Evolutionary conservation across 2,113 vertebrate genomes (phyloP).

Genomic region (Lagenorhynchus albirostris): DNA sequence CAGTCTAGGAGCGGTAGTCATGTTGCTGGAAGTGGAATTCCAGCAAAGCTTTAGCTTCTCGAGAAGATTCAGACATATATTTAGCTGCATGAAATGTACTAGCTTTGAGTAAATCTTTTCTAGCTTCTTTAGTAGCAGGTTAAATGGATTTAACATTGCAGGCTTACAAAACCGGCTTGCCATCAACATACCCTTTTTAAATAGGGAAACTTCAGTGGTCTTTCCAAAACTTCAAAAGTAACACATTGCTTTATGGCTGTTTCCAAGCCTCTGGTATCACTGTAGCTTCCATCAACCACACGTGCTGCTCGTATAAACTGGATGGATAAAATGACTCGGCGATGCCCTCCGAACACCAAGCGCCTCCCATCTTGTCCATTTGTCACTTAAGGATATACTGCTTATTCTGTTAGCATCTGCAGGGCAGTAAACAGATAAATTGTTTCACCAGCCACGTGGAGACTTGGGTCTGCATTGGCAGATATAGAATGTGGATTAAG

Average conservation of each 20-base stretch:
- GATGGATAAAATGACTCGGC: constrained; percentile 88
- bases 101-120: constrained; percentile 80
- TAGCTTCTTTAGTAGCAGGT: constrained; percentile 81
- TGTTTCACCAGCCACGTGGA: constrained; percentile 85
- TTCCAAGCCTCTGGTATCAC: constrained; percentile 80
- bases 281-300: constrained; percentile 81
- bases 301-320: constrained; percentile 86
- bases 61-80: constrained; percentile 83
- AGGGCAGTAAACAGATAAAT: constrained; percentile 83
- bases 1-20: constrained; percentile 85
- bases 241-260: constrained; percentile 81
- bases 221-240: constrained; percentile 80
- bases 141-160: constrained; percentile 88
- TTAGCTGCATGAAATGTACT: constrained; percentile 84
- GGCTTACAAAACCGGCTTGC: constrained; percentile 90
- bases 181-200: constrained; percentile 85
- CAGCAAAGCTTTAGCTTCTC: constrained; percentile 86
- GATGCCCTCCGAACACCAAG: constrained; percentile 84
- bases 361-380: constrained; percentile 88
- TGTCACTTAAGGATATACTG: constrained; percentile 88
- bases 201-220: constrained; percentile 82
- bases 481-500: neutral
- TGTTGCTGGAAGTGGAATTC: constrained; percentile 82
- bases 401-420: constrained; percentile 73
- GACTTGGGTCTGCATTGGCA: constrained; percentile 80